Base-by-base conservation (phyloP, 1,140 invertebrate genomes). In the Ditylenchus dipsaci region DNA sequence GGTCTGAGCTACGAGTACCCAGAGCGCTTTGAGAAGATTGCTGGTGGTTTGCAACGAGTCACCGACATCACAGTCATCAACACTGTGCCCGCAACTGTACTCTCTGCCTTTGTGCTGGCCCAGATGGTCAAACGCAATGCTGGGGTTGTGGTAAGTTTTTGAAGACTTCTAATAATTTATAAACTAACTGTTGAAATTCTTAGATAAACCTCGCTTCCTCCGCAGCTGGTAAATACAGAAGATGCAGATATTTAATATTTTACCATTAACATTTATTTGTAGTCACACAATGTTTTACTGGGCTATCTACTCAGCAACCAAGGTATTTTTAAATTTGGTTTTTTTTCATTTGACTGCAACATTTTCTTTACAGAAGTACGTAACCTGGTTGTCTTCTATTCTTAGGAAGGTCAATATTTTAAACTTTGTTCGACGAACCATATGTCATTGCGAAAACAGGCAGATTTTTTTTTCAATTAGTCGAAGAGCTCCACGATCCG, bases 1-100 rank as follows among this genome's bases (percentile, higher is more conserved):
- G 79, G 79, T 9, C 68, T 81, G 60, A 73, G 71, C 33, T 81
- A 79, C 53, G 80, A 82, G 23, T 82, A 81, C 53, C 79, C 79
- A 5, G 79, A 81, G 33, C 62, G 77, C 5, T 62, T 83, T 38
- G 72, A 82, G 27, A 68, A 68, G 21, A 62, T 80, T 30, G 73
- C 77, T 19, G 79, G 79, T 43, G 79, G 79, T 11, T 23, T 82
- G 19, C 42, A 75, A 19, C 62, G 65, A 26, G n/a, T 81, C n/a
- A 59, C 76, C 0, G 71, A 80, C 49, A 80, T 81, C 15, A 69
- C 76, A 1, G 63, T 81, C 42, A 59, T 74, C 42, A 74, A 74
- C 69, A 73, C 69, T 1, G 11, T 74, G 33, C 73, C 73, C 5
- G 33, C 62, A 1, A 77, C 75, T 8, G 23, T 75, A 11, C 76